phyloP scores from a whole-genome alignment of 2,888 invertebrate species.

The Cyclophora punctaria region DNA sequence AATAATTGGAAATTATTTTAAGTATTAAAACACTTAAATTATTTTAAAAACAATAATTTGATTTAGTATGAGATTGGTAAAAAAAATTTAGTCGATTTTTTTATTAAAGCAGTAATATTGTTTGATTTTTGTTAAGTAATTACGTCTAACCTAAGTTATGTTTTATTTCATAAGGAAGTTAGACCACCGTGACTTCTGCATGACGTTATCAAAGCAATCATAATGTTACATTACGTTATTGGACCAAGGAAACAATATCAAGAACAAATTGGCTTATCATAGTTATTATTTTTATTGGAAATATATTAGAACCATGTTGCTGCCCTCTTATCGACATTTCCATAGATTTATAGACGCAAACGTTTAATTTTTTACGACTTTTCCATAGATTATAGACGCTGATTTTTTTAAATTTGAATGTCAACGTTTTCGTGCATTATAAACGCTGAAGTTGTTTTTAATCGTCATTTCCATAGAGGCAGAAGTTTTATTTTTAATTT shows the following conservation, averaged over 20 bases:
- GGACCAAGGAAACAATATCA: background rate
- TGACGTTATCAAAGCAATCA: background rate
- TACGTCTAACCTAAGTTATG: too few relatives aligned
- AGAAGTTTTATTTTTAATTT: slow-evolving; percentile 15
- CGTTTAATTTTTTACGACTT: slow-evolving; percentile 10
- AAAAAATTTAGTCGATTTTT: too few relatives aligned
- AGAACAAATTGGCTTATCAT: background rate
- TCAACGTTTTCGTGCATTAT: background rate
- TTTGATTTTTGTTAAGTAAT: too few relatives aligned
- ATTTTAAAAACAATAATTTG: too few relatives aligned
- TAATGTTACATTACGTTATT: background rate
- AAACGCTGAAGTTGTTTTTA: background rate
- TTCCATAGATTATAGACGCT: too few relatives aligned
- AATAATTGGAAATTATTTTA: too few relatives aligned
- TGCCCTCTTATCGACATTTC: slow-evolving; percentile 4
- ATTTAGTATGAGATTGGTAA: too few relatives aligned
- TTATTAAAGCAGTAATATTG: too few relatives aligned
- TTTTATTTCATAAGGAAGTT: slow-evolving; percentile 25
- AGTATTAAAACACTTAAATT: too few relatives aligned
- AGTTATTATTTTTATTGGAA: slow-evolving; percentile 2
- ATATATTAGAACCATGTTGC: slow-evolving; percentile 3
- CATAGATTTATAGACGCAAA: slow-evolving; percentile 3
- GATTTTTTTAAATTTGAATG: too few relatives aligned
- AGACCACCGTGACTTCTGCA: slow-evolving; percentile 36
- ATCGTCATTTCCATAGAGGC: slow-evolving; percentile 2